Percentiles rank a stretch among this genome's conserved stretches.
These are phyloP conservation scores for Thamnophis sirtalis DNA, from an alignment of 2,113 vertebrate genomes.

Conservation along the genomic window DNA sequence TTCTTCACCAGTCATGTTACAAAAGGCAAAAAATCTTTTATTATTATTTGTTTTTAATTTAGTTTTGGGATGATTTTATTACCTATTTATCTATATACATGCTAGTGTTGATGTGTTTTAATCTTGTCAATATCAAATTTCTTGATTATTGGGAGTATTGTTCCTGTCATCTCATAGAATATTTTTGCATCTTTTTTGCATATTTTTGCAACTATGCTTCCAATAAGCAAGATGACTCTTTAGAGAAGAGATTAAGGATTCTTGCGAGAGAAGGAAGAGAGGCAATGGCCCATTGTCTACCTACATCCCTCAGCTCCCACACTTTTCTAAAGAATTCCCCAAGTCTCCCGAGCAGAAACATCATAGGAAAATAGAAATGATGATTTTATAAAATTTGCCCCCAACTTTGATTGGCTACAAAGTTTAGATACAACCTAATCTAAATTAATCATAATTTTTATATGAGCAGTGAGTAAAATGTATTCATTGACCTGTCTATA, in stretches of 20 bases:
- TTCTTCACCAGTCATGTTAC: conserved; percentile 13
- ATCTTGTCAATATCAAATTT: neutral
- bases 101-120: neutral
- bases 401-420: neutral
- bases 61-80: neutral
- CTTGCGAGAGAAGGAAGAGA: no score
- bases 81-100: neutral
- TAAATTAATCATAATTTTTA: neutral
- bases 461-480: neutral
- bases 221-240: neutral
- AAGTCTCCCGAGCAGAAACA: neutral
- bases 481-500: neutral
- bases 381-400: neutral
- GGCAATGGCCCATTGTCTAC: neutral
- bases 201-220: neutral
- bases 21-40: neutral
- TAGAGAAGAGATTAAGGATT: neutral
- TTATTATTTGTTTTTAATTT: neutral
- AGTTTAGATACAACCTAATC: neutral
- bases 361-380: neutral
- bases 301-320: neutral
- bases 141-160: conserved; percentile 12
- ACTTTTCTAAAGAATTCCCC: no score
- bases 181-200: no score
- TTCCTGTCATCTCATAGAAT: neutral